Evolutionary conservation across 2,888 invertebrate genomes (phyloP).

Genomic region (Andrena dorsata): DNA sequence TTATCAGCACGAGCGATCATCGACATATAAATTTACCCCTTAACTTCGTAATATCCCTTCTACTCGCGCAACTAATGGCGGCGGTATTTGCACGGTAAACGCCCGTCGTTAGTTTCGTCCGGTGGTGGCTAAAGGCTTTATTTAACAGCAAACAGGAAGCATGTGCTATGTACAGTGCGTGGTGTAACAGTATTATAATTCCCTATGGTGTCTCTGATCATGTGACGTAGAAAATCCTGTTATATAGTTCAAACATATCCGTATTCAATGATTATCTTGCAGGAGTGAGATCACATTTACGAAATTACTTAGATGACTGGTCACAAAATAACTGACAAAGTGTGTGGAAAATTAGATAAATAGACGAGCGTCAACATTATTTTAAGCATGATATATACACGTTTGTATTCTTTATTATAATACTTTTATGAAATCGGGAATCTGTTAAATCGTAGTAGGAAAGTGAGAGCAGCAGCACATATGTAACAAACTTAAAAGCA

Average conservation of each 20-base stretch:
- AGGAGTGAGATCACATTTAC: too few species aligned
- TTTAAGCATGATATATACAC: too few species aligned
- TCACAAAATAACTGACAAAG: neutral
- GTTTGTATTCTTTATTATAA: too few species aligned
- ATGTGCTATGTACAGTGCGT: slow-evolving; percentile 43
- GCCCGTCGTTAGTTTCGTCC: slow-evolving; percentile 66
- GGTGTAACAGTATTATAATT: slow-evolving; percentile 34
- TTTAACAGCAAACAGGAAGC: slow-evolving; percentile 70
- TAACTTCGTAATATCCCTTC: slow-evolving; percentile 64
- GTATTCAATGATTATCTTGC: neutral
- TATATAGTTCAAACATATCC: neutral
- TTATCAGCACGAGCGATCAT: slow-evolving; percentile 27
- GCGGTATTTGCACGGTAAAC: slow-evolving; percentile 69
- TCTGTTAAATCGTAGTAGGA: too few species aligned
- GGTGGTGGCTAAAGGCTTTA: slow-evolving; percentile 66
- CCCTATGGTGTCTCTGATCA: neutral
- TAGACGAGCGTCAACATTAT: too few species aligned
- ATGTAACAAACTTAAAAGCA: neutral
- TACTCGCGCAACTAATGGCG: slow-evolving; percentile 56
- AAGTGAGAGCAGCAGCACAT: too few species aligned
- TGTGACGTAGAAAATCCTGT: neutral
- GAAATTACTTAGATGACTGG: too few species aligned
- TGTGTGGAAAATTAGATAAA: neutral
- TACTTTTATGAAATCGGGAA: too few species aligned
- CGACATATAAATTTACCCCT: slow-evolving; percentile 52